Conservation (phyloP, 2,888 invertebrate genomes). For the Melinaea menophilus region DNA sequence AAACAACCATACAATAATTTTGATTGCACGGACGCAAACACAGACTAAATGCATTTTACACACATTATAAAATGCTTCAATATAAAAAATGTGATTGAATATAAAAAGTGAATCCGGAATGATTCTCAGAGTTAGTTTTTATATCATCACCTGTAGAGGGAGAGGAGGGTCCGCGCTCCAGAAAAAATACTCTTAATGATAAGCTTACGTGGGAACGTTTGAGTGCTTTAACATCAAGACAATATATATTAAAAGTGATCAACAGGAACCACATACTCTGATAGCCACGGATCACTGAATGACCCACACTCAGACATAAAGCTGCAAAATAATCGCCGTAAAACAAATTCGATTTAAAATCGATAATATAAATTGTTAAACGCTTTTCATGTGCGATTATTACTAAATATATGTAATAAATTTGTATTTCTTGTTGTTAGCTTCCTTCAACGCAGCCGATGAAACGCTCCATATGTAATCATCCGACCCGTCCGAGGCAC, state of each 20-base stretch:
- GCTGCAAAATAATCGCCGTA: too few relatives aligned
- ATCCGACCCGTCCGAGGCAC: conserved; percentile 13
- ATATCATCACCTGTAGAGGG: conserved; percentile 61
- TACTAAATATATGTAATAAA: too few relatives aligned
- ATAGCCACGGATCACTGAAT: background rate
- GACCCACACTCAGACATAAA: too few relatives aligned
- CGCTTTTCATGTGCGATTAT: too few relatives aligned
- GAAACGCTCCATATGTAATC: background rate
- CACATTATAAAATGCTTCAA: background rate
- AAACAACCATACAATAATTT: too few relatives aligned
- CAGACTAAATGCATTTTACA: too few relatives aligned
- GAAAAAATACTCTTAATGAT: conserved; percentile 50
- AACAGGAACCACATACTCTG: background rate
- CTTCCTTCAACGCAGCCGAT: background rate
- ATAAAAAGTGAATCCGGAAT: conserved; percentile 8
- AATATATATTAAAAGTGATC: background rate
- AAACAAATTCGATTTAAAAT: too few relatives aligned
- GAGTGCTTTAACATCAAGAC: conserved; percentile 1
- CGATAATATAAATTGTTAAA: too few relatives aligned
- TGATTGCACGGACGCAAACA: too few relatives aligned
- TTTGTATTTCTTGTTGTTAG: too few relatives aligned
- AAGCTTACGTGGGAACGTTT: conserved; percentile 53
- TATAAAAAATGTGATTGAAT: conserved; percentile 12
- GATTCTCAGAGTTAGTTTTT: conserved; percentile 36
- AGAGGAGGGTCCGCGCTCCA: conserved; percentile 44